phyloP scores from a whole-genome alignment of 2,797 vertebrate species.

The Poecilia gillii region DNA sequence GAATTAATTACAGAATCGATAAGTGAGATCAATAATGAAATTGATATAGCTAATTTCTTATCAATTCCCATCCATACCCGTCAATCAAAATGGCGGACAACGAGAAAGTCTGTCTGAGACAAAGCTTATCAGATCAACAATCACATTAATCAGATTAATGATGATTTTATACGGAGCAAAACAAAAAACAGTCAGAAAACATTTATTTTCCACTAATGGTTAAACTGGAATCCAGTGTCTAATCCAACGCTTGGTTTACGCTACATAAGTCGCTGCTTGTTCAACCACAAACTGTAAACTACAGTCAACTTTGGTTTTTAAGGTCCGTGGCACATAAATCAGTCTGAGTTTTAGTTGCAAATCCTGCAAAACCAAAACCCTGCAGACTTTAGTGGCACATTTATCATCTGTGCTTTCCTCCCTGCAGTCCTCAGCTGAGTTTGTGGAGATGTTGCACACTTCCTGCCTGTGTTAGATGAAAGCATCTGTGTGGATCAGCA shows the following conservation, averaged over 20 bases:
- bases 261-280: background rate
- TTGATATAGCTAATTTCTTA: too few species aligned
- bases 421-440: background rate
- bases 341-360: background rate
- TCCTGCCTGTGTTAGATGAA: conserved; percentile 54
- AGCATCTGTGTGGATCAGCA: conserved; percentile 16
- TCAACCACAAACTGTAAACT: conserved; percentile 3
- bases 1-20: too few species aligned
- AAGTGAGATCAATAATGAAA: too few species aligned
- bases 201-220: background rate
- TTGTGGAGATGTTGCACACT: background rate
- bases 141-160: background rate
- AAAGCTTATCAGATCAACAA: background rate
- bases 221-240: background rate
- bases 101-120: background rate
- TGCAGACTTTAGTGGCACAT: background rate
- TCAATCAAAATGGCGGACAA: background rate
- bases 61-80: too few species aligned
- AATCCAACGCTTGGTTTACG: background rate
- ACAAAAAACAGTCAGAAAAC: background rate
- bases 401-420: background rate
- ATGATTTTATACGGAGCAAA: background rate
- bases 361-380: background rate
- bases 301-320: background rate
- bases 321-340: background rate